Evolutionary conservation across 2,113 vertebrate genomes (phyloP), one percentile per base, ranked within the genome.

Genomic region (Xiphophorus hellerii): DNA sequence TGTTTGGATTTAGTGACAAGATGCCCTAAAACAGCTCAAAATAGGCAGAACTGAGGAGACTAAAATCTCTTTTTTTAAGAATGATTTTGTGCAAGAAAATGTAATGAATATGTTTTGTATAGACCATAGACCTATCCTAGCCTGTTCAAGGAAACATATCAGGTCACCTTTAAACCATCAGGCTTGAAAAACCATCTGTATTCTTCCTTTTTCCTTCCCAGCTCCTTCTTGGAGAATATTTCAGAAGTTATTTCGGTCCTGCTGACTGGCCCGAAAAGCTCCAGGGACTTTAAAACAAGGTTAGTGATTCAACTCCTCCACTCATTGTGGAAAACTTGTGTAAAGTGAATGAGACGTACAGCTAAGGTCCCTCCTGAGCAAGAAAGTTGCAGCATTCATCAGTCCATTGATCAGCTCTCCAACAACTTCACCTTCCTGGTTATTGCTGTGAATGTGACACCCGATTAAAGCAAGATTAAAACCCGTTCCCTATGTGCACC

Each of bases 401-500:
- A 51, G 33, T 28, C 62, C 25, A 7, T 66, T 62, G 63, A 39
- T 73, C 62, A 67, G 33, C 65, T 65, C 62, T 71, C 62, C 69
- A 54, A 22, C 51, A 48, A 25, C 51, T 44, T 86, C 77, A 78
- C 81, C 81, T 82, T 77, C 71, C 13, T 68, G 65, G 17, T 81
- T 71, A 71, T 71, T 77, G 73, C 67, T 74, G 62, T 63, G 68
- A 87, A 87, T 83, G 85, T 81, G 74, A 82, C 73, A 66, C 60
- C 69, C 74, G 72, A 86, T 88, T 81, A 80, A 76, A 81, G 72
- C 30, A 35, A 80, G 80, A 88, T 87, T 76, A 79, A 78, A 79
- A 44, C 64, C 31, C 81, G 12, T 82, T 82, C 51, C 31, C 74
- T 64, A 62, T 13, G 8, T 44, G 58, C 65, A 70, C 28, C 80